Evolutionary conservation across 2,797 vertebrate genomes (phyloP), one percentile per base, ranked within the genome.

Genomic region (Danio tinwini): DNA sequence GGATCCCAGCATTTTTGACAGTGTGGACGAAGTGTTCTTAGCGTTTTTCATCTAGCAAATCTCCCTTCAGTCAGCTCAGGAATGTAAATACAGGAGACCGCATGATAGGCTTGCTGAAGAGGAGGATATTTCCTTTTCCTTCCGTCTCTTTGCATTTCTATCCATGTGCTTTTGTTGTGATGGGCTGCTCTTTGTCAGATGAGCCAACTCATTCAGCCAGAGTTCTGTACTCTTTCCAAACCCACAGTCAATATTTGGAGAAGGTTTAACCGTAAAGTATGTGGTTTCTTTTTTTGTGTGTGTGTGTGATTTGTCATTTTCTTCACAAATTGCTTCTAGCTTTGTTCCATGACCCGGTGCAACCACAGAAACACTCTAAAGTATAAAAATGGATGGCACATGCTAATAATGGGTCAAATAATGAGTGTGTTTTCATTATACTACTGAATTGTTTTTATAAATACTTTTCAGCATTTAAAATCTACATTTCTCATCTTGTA

Each of bases 81-180:
- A 70, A 53, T 70, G 49, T 40, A 70, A 70, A 70, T 40, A 19
- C 29, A 55, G 68, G n/a, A 55, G 37, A 55, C 50, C 68, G 55
- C 50, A 53, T 5, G 29, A 16, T 39, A 16, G 64, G 19, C 63
- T 5, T 21, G 17, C 42, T 21, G 65, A 68, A 68, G 45, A 45
- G 50, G 65, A 68, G 65, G 29, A 37, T 50, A 8, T 29, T 49
- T 49, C 19, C 64, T 21, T 5, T 8, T 4, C 17, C 17, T 19
- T 40, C 44, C 0, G 12, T 67, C 44, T 47, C 12, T 21, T 49
- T 29, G n/a, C 64, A 17, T 40, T 40, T 63, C n/a, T n/a, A 40
- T 63, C 11, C 44, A 5, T 40, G 29, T 40, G 67, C 29, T 53
- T n/a, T 39, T 70, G 67, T 39, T 70, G 67, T 53, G 67, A 65